These are phyloP conservation scores for Cryptoprocta ferox DNA, from an alignment of 2,797 vertebrate species.

Conservation along the genomic window DNA sequence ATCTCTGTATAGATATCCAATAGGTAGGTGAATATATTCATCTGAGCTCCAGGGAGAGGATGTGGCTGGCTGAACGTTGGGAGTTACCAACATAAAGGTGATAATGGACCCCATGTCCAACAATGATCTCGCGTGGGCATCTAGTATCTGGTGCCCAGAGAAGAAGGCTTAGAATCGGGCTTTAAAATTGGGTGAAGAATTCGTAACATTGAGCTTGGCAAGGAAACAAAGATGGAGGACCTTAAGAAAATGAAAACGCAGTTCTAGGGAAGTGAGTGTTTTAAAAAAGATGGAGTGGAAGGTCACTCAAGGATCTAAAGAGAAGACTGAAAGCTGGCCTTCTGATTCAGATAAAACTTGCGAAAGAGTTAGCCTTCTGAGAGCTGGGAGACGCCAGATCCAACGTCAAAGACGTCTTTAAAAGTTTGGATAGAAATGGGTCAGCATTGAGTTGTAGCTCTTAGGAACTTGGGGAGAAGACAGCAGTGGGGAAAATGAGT, in stretches of 20 bases:
- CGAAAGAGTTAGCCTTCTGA: not conserved
- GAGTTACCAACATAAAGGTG: not conserved
- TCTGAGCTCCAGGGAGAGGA: not conserved
- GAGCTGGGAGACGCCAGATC: not conserved
- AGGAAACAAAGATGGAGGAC: not conserved
- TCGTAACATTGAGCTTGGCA: not conserved
- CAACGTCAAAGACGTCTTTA: not conserved
- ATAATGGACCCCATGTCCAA: not conserved
- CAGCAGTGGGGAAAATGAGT: not conserved
- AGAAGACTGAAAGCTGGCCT: not conserved
- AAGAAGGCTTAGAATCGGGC: not conserved
- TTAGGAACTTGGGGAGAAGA: not conserved
- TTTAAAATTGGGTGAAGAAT: not conserved
- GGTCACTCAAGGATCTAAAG: not conserved
- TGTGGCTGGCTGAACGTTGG: fast-evolving
- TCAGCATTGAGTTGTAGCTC: not conserved
- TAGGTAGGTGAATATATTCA: not conserved
- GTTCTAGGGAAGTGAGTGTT: not conserved
- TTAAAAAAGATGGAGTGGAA: constrained; percentile 6
- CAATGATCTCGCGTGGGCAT: not conserved
- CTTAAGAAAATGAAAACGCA: not conserved
- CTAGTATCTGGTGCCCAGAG: not conserved
- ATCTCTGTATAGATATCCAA: not conserved
- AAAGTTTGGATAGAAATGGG: not conserved
- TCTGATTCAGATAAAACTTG: not conserved